phyloP scores from a whole-genome alignment of 2,888 invertebrate species.

The Craniophora ligustri region DNA sequence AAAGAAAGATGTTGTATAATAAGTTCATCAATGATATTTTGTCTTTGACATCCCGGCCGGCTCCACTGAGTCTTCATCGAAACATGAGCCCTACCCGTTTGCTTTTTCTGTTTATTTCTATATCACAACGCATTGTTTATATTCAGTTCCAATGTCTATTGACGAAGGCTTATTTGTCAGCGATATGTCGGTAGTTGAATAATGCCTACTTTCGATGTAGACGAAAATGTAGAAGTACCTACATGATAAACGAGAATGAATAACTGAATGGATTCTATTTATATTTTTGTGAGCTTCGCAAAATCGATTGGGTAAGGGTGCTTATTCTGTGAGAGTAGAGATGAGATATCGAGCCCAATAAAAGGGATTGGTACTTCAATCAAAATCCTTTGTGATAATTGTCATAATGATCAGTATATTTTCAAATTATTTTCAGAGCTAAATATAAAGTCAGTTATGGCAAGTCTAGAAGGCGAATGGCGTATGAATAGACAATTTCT shows the following conservation, averaged over 20 bases:
- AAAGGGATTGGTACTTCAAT: conserved; percentile 13
- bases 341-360: conserved; percentile 10
- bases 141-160: conserved; percentile 36
- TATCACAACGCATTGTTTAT: conserved; percentile 44
- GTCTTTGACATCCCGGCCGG: conserved; percentile 15
- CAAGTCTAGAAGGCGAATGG: too few relatives aligned
- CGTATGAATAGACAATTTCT: too few relatives aligned
- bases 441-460: too few relatives aligned
- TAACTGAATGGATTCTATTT: conserved; percentile 37
- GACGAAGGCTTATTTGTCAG: conserved; percentile 38
- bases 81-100: conserved; percentile 38
- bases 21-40: conserved; percentile 31
- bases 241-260: conserved; percentile 18
- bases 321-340: conserved; percentile 6
- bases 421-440: too few relatives aligned
- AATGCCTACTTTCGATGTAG: conserved; percentile 11
- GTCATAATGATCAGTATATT: too few relatives aligned
- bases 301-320: conserved; percentile 25
- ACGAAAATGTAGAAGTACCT: conserved; percentile 20
- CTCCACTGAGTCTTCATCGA: conserved; percentile 23
- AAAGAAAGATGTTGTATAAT: conserved; percentile 7
- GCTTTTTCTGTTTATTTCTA: conserved; percentile 46
- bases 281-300: conserved; percentile 15
- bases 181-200: conserved; percentile 29
- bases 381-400: conserved; percentile 1